Conservation (phyloP, 2,797 vertebrate genomes). For the Poliocrania exsul region DNA sequence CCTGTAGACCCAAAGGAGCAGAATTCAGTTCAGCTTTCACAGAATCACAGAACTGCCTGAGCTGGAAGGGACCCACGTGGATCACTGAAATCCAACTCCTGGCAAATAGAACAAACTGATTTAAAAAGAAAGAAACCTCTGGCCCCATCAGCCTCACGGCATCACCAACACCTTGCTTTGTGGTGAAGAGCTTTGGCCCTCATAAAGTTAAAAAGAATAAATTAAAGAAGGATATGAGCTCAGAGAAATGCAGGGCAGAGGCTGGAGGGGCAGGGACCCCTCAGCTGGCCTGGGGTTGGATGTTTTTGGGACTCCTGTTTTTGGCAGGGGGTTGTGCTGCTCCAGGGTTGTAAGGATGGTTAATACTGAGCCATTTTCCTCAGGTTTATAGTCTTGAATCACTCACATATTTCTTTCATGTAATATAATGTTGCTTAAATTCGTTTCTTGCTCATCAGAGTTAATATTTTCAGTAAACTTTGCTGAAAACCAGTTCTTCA, state of each 20-base stretch:
- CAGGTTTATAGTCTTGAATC: background rate
- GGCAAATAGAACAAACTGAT: background rate
- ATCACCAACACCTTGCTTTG: accelerated
- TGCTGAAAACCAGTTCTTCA: background rate
- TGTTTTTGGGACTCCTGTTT: background rate
- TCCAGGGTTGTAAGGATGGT: accelerated
- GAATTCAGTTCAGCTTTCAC: background rate
- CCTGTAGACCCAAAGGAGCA: background rate
- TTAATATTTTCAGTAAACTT: background rate
- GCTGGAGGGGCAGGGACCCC: background rate
- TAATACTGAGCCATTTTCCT: background rate
- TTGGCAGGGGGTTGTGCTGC: background rate
- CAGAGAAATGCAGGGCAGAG: background rate
- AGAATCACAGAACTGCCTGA: background rate
- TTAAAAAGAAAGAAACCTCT: background rate
- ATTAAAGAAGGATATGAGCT: background rate
- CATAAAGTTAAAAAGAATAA: background rate
- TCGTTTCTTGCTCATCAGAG: background rate
- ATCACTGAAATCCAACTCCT: background rate
- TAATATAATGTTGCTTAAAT: background rate
- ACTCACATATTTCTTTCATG: background rate
- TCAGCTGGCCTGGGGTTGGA: accelerated
- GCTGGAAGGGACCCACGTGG: background rate
- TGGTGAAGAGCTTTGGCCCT: background rate
- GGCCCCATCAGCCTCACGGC: background rate